A percentile compares a stretch with the other conserved stretches of the same genome.
phyloP scores from a whole-genome alignment of 2,888 invertebrate genomes.

The Frankliniella fusca region DNA sequence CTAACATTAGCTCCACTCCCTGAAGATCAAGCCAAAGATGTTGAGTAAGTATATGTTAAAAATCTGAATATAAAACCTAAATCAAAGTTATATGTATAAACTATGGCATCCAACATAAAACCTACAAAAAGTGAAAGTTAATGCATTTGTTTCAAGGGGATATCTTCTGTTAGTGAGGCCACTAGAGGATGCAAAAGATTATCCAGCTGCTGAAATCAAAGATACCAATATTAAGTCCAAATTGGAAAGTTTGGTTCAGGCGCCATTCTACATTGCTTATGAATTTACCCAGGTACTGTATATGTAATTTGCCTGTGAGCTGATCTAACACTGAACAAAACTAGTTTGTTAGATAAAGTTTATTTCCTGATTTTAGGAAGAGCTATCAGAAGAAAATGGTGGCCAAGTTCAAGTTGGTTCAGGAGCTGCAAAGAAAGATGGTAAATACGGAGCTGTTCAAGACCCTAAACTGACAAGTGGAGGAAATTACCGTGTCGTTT shows the following conservation, averaged over 20 bases:
- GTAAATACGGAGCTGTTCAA: not conserved
- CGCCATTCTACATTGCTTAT: constrained; percentile 5
- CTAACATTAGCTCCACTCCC: not conserved
- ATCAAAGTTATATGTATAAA: too few species aligned
- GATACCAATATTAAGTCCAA: not conserved
- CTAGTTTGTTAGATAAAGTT: not conserved
- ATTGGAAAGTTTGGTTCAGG: not conserved
- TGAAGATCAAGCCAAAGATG: constrained; percentile 2
- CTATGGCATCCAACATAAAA: not conserved
- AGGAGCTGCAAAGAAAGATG: not conserved
- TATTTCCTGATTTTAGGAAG: not conserved
- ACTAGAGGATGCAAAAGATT: constrained; percentile 7
- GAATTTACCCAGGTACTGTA: constrained; percentile 6
- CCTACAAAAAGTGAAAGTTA: not conserved
- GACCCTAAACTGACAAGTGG: not conserved
- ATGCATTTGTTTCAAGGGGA: not conserved
- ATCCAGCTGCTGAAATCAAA: constrained; percentile 5
- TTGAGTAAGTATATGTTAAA: not conserved
- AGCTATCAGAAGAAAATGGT: not conserved
- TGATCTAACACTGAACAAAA: not conserved
- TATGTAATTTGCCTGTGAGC: not conserved
- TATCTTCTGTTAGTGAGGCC: not conserved
- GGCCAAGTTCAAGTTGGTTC: not conserved
- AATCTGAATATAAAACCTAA: not conserved
- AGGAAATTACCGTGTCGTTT: not conserved